Evolutionary conservation across 2,888 invertebrate species (phyloP), one percentile per base, ranked within the genome.

Genomic region (Cylloceria caligata): DNA sequence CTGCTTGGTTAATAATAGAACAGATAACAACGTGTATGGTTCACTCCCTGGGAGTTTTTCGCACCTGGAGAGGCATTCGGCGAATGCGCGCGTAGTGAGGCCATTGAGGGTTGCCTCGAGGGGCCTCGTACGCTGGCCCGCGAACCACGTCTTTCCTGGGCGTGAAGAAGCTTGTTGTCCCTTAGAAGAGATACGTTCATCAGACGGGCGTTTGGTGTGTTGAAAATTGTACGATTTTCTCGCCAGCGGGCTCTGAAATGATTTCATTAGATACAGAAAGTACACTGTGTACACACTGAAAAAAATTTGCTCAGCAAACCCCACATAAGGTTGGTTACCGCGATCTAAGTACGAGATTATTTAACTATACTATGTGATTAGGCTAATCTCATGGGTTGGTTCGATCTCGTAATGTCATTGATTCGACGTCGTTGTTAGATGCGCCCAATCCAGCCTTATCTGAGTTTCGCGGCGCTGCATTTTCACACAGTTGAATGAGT

Each of bases 161-260:
- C 95, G 90, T 97, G 97, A 84, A 96, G 93, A 72, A 97, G 93
- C 90, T 97, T 97, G 88, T 96, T 97, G 89, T 97, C 97, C 89
- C 96, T 94, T 88, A 97, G 93, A 87, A 97, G 93, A 2, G 97
- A 97, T 27, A 97, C 97, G 93, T 98, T 98, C 98, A 98, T 98
- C 93, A 98, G 94, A 80, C 98, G 95, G 80, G 98, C 98, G 93
- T 98, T 98, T 34, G 98, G 98, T 68, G 98, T 98, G 93, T 98
- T 98, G 94, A 98, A 98, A 89, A 98, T 98, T 42, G 98, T 97
- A 30, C 98, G 95, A 92, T 97, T 98, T 90, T 98, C 98, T 88
- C 96, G 95, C 97, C 98, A 98, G 90, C 98, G 95, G 36, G 98
- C 98, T 93, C 98, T 98, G 94, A 77, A 95, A 94, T 86, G 13